These are phyloP conservation scores for Agonopterix alstromeriana DNA, from an alignment of 2,888 invertebrate genomes.

Conservation along the genomic window DNA sequence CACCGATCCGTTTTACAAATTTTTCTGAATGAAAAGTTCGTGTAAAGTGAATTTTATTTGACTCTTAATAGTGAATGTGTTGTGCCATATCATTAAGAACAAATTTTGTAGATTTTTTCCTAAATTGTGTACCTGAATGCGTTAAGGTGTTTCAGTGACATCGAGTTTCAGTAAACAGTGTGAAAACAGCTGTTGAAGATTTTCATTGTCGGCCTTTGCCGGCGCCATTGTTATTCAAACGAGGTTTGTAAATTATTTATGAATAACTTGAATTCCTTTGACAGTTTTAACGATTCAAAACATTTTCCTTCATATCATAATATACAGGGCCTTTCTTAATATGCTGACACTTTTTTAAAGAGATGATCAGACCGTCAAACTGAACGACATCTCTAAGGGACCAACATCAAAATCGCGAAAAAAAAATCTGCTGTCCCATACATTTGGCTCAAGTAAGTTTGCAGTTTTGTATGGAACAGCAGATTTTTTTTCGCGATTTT, in stretches of 20 bases:
- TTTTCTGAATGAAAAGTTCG: constrained; percentile 70
- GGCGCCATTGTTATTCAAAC: constrained; percentile 7
- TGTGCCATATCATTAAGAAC: constrained; percentile 4
- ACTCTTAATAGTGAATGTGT: background rate
- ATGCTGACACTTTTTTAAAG: too few species aligned
- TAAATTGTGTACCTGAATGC: background rate
- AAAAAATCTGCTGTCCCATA: too few species aligned
- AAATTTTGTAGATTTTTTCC: background rate
- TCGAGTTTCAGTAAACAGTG: constrained; percentile 28
- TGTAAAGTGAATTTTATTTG: background rate
- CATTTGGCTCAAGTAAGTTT: too few species aligned
- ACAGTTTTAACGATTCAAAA: background rate
- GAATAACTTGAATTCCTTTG: too few species aligned
- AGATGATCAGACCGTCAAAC: too few species aligned
- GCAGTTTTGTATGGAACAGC: too few species aligned
- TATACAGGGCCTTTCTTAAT: too few species aligned
- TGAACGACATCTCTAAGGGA: too few species aligned
- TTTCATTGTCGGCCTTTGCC: constrained; percentile 9
- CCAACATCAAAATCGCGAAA: too few species aligned
- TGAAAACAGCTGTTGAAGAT: constrained; percentile 8
- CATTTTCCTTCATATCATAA: background rate
- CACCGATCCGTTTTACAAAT: constrained; percentile 48
- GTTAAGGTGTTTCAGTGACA: constrained; percentile 21
- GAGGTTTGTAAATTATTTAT: constrained; percentile 13
- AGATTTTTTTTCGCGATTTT: too few species aligned